Evolutionary conservation across 64 coral and sea anemone species (phyloP).

Genomic region (Montipora foliosa): DNA sequence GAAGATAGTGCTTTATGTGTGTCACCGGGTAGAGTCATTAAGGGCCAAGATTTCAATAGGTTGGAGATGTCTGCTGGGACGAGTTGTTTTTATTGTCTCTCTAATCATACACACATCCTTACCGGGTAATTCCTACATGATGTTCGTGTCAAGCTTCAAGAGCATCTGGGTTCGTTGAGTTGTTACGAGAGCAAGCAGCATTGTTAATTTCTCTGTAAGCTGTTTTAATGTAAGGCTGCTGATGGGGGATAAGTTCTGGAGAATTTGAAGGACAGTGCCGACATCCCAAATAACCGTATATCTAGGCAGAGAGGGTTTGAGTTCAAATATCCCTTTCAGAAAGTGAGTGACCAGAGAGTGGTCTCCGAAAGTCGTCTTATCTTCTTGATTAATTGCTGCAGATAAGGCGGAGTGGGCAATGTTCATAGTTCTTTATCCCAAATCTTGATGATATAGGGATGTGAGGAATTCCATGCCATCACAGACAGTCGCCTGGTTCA

Average conservation of each 20-base stretch:
- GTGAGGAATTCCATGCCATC: neutral
- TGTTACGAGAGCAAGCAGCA: neutral
- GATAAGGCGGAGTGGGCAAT: neutral
- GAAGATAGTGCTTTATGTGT: neutral
- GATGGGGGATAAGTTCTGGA: neutral
- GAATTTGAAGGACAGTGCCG: neutral
- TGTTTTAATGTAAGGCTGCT: neutral
- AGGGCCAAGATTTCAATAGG: constrained; percentile 1
- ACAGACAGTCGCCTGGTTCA: neutral
- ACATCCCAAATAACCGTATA: neutral
- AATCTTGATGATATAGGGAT: neutral
- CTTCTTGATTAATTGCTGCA: neutral
- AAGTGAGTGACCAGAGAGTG: neutral
- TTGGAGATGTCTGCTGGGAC: neutral
- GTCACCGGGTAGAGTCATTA: neutral
- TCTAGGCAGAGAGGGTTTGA: neutral
- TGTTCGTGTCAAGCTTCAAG: neutral
- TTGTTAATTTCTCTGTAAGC: neutral
- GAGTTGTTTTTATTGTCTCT: neutral
- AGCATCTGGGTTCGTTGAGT: neutral
- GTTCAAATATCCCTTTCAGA: neutral
- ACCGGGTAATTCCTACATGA: neutral
- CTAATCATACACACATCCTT: too few relatives aligned
- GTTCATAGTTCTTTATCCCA: neutral
- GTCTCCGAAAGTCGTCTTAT: neutral